These are phyloP conservation scores for Pandemis corylana DNA, from an alignment of 2,888 invertebrate genomes.

Conservation along the genomic window DNA sequence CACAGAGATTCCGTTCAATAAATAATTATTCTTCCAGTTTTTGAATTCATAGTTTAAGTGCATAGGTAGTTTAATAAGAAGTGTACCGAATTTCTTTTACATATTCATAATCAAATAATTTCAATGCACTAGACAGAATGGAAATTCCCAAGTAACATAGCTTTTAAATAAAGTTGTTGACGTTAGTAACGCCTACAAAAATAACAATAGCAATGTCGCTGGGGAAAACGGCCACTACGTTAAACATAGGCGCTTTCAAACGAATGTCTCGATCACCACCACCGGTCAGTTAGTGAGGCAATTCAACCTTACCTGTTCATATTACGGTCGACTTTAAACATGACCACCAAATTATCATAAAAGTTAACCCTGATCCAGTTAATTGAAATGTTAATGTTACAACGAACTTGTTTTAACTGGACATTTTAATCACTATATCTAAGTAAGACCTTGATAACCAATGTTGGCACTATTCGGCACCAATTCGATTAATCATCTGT, in stretches of 20 bases:
- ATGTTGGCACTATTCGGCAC: slow-evolving; percentile 11
- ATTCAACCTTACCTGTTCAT: slow-evolving; percentile 5
- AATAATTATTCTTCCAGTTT: neutral
- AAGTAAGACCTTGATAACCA: slow-evolving; percentile 26
- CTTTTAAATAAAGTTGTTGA: too few relatives aligned
- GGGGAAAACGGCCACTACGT: neutral
- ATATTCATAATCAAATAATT: too few relatives aligned
- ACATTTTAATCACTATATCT: slow-evolving; percentile 26
- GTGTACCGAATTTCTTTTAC: too few relatives aligned
- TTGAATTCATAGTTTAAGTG: neutral
- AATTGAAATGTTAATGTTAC: slow-evolving; percentile 4
- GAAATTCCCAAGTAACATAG: too few relatives aligned
- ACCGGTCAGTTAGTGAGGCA: neutral
- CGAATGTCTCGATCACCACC: neutral
- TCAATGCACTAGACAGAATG: too few relatives aligned
- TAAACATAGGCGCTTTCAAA: slow-evolving; percentile 21
- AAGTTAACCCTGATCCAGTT: slow-evolving; percentile 36
- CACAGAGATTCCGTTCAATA: neutral
- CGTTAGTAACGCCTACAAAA: slow-evolving; percentile 14
- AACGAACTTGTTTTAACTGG: slow-evolving; percentile 21
- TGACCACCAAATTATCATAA: neutral
- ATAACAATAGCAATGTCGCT: slow-evolving; percentile 11
- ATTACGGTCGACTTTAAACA: slow-evolving; percentile 12
- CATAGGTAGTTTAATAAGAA: too few relatives aligned
- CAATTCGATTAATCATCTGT: slow-evolving; percentile 30